Evolutionary conservation across 2,888 invertebrate genomes (phyloP).

Genomic region (Pegoplata infirma): DNA sequence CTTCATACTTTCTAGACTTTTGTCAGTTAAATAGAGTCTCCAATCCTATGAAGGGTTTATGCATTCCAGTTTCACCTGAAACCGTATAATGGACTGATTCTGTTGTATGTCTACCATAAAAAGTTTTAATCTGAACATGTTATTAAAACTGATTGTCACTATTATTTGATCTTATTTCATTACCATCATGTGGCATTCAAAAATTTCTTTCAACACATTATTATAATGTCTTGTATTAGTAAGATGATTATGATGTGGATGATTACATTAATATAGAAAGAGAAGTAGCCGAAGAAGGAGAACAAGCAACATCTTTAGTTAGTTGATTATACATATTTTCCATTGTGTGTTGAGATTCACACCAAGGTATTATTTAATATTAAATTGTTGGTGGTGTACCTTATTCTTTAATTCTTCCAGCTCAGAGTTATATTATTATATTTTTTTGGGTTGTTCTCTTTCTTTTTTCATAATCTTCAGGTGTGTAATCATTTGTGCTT

Average conservation of each 20-base stretch:
- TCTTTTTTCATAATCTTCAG: slow-evolving; percentile 77
- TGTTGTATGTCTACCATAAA: too few relatives aligned
- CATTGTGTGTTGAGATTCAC: slow-evolving; percentile 50
- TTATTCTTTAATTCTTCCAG: slow-evolving; percentile 22
- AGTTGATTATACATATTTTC: slow-evolving; percentile 17
- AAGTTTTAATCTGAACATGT: too few relatives aligned
- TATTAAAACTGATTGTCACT: not conserved
- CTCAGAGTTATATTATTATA: too few relatives aligned
- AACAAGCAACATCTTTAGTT: slow-evolving; percentile 6
- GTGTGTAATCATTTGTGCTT: slow-evolving; percentile 73
- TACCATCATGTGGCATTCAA: not conserved
- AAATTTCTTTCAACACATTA: not conserved
- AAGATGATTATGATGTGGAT: not conserved
- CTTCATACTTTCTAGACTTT: too few relatives aligned
- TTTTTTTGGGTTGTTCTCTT: slow-evolving; percentile 68
- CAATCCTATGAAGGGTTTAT: too few relatives aligned
- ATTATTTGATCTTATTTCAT: not conserved
- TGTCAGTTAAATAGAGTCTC: too few relatives aligned
- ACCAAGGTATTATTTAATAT: slow-evolving; percentile 45
- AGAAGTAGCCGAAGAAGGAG: not conserved
- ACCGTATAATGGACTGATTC: too few relatives aligned
- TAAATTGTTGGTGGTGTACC: not conserved
- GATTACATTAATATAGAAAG: not conserved
- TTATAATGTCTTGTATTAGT: not conserved
- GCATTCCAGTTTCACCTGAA: too few relatives aligned